phyloP scores from a whole-genome alignment of 2,113 vertebrate genomes.

The Synchiropus splendidus region DNA sequence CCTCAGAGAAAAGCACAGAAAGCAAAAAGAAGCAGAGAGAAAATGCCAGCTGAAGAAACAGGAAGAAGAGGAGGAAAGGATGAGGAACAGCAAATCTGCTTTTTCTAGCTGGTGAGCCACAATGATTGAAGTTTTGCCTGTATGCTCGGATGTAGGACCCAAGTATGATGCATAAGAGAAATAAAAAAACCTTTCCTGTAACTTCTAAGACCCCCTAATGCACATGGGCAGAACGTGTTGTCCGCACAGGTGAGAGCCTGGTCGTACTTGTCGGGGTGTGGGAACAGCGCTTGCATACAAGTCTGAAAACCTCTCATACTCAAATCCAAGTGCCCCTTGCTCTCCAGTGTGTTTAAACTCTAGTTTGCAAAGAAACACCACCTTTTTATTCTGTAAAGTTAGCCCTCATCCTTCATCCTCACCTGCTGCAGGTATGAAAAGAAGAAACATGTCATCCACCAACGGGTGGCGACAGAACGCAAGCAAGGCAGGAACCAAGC shows the following conservation, averaged over 20 bases:
- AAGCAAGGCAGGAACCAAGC: constrained; percentile 58
- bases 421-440: constrained; percentile 69
- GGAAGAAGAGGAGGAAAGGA: constrained; percentile 69
- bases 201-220: too few species aligned
- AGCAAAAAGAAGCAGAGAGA: constrained; percentile 68
- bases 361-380: too few species aligned
- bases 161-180: not conserved
- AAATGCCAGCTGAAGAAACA: constrained; percentile 68
- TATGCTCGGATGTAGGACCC: not conserved
- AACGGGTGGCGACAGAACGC: constrained; percentile 62
- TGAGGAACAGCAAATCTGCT: constrained; percentile 64
- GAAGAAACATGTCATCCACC: constrained; percentile 71
- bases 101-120: constrained; percentile 77
- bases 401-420: too few species aligned
- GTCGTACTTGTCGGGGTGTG: too few species aligned
- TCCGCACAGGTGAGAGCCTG: too few species aligned
- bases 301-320: too few species aligned
- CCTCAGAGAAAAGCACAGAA: constrained; percentile 69
- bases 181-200: too few species aligned
- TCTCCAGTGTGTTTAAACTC: too few species aligned
- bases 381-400: too few species aligned
- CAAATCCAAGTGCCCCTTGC: too few species aligned
- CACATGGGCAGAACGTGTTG: too few species aligned
- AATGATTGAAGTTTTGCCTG: not conserved
- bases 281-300: too few species aligned